These are phyloP conservation scores for Diachasma alloeum DNA, from an alignment of 1,140 invertebrate genomes.

Conservation along the genomic window DNA sequence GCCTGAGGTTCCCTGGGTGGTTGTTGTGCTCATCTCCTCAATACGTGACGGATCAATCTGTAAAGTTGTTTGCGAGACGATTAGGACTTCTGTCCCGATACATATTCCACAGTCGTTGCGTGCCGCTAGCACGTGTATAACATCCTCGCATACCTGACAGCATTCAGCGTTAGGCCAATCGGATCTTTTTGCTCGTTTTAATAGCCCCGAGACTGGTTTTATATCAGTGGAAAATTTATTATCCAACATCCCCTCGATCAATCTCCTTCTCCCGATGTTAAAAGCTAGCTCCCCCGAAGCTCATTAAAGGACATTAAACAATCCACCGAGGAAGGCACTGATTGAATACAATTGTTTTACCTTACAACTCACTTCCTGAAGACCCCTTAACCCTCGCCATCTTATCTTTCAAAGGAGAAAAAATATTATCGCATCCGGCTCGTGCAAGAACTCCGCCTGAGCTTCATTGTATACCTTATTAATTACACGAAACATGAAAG, in stretches of 20 bases:
- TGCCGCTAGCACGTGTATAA: conserved; percentile 8
- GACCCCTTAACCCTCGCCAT: neutral
- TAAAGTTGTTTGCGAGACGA: conserved; percentile 1
- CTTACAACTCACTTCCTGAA: neutral
- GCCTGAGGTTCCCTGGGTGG: neutral
- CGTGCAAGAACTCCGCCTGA: neutral
- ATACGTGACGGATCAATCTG: neutral
- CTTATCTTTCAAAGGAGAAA: neutral
- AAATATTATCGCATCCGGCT: neutral
- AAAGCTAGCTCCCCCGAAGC: neutral
- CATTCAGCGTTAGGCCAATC: neutral
- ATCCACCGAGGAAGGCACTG: neutral
- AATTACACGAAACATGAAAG: neutral
- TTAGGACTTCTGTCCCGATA: neutral
- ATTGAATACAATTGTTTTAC: neutral
- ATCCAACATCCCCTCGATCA: neutral
- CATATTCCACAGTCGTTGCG: conserved; percentile 6
- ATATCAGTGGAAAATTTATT: conserved; percentile 3
- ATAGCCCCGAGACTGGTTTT: neutral
- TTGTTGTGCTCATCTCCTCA: neutral
- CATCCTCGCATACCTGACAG: neutral
- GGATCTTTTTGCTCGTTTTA: neutral
- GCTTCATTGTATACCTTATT: neutral
- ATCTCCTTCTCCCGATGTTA: neutral
- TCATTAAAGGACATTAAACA: neutral